These are phyloP conservation scores for Heliconius hermathena DNA, from an alignment of 1,140 invertebrate species.

Conservation along the genomic window DNA sequence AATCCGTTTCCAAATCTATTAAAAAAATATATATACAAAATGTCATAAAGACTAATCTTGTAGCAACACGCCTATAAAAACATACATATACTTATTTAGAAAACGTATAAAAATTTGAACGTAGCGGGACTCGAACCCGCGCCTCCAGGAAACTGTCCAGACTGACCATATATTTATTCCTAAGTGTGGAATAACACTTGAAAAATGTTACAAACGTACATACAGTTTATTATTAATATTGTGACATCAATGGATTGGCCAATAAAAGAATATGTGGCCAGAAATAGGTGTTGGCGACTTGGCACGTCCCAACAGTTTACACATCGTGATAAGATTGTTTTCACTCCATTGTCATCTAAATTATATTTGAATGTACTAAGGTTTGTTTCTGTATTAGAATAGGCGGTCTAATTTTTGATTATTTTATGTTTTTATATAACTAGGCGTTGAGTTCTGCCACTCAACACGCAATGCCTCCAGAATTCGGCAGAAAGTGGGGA, in stretches of 20 bases:
- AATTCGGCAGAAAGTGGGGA: no score
- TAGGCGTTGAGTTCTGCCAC: no score
- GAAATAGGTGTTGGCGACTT: constrained; percentile 22
- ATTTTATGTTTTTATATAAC: not conserved
- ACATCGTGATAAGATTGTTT: constrained; percentile 28
- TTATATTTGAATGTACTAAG: constrained; percentile 7
- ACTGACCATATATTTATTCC: no score
- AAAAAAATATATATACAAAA: not conserved
- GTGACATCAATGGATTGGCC: constrained; percentile 31
- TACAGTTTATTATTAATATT: constrained; percentile 24
- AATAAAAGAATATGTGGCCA: constrained; percentile 33
- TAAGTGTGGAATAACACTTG: no score
- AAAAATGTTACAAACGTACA: not conserved
- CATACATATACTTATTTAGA: not conserved
- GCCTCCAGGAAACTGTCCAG: no score
- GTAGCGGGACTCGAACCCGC: no score
- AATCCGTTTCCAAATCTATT: not conserved
- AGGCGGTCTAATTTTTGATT: not conserved
- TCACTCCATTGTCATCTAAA: constrained; percentile 15
- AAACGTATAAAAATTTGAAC: no score
- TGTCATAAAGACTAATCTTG: not conserved
- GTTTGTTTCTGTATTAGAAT: not conserved
- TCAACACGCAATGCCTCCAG: no score
- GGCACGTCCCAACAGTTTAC: constrained; percentile 27
- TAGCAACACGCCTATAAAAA: not conserved